Percentiles rank a stretch among this genome's conserved stretches.
These are phyloP conservation scores for Zapornia atra DNA, from an alignment of 2,113 vertebrate genomes.

Conservation along the genomic window DNA sequence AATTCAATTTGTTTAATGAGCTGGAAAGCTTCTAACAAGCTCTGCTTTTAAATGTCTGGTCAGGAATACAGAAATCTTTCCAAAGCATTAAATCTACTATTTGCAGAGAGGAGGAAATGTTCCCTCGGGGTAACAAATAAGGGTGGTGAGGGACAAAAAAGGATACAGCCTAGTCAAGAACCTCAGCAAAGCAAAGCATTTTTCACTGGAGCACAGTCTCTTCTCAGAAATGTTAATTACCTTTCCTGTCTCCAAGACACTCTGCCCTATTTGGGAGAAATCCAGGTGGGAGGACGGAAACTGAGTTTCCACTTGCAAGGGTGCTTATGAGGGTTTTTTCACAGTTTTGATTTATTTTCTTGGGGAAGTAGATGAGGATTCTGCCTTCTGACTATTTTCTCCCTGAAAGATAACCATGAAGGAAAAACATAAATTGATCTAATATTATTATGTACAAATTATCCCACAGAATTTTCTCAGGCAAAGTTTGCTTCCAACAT, in stretches of 20 bases:
- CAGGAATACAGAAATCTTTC: background rate
- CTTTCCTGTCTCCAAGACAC: background rate
- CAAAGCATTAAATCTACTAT: background rate
- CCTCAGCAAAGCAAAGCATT: background rate
- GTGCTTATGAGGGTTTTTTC: background rate
- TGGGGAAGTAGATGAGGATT: background rate
- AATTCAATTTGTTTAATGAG: conserved; percentile 51
- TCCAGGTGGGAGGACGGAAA: background rate
- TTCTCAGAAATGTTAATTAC: conserved; percentile 23
- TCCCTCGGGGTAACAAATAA: background rate
- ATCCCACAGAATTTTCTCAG: background rate
- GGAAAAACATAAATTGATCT: background rate
- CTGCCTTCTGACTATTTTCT: background rate
- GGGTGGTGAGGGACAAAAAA: background rate
- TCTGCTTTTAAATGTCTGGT: background rate
- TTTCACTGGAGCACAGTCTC: background rate
- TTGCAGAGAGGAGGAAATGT: background rate
- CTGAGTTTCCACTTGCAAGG: background rate
- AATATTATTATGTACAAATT: background rate
- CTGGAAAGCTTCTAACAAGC: conserved; percentile 36
- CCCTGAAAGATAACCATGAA: background rate
- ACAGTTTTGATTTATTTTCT: background rate
- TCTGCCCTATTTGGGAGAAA: conserved; percentile 6
- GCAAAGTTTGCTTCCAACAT: background rate
- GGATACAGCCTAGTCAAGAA: background rate